These are phyloP conservation scores for Ibidorhyncha struthersii DNA, from an alignment of 2,113 vertebrate genomes.

Conservation along the genomic window DNA sequence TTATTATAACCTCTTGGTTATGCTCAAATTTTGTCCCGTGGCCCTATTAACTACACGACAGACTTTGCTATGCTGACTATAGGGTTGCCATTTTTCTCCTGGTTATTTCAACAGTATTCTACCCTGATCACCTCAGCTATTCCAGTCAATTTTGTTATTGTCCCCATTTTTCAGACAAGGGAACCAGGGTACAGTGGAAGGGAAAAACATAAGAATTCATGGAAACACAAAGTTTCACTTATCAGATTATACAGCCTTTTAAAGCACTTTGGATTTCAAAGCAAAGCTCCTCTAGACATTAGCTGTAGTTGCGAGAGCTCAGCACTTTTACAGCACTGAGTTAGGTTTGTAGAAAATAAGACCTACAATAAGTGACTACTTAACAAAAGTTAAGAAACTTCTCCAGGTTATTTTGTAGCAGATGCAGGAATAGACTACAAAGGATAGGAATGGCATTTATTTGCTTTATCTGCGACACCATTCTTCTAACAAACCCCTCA, in stretches of 20 bases:
- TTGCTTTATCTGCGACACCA: neutral
- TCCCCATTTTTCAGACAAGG: neutral
- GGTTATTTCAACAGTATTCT: neutral
- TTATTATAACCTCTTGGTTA: neutral
- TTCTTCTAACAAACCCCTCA: neutral
- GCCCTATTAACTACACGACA: neutral
- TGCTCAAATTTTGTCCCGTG: neutral
- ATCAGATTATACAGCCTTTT: neutral
- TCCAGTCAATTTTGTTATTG: neutral
- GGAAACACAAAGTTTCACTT: neutral
- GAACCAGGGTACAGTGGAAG: neutral
- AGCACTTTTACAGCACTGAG: neutral
- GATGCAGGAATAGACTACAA: neutral
- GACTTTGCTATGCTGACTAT: neutral
- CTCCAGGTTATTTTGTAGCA: neutral
- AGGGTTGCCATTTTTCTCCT: neutral
- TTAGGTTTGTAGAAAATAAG: neutral
- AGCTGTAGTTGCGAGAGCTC: neutral
- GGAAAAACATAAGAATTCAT: neutral
- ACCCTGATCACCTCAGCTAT: neutral
- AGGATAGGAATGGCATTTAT: neutral
- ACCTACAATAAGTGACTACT: neutral
- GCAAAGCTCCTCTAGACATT: neutral
- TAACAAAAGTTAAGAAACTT: conserved; percentile 29
- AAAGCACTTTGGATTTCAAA: conserved; percentile 1